Percentiles rank a stretch among this genome's conserved stretches.
Evolutionary conservation across 2,888 invertebrate genomes (phyloP).

Genomic region (Malthinus flaveolus): DNA sequence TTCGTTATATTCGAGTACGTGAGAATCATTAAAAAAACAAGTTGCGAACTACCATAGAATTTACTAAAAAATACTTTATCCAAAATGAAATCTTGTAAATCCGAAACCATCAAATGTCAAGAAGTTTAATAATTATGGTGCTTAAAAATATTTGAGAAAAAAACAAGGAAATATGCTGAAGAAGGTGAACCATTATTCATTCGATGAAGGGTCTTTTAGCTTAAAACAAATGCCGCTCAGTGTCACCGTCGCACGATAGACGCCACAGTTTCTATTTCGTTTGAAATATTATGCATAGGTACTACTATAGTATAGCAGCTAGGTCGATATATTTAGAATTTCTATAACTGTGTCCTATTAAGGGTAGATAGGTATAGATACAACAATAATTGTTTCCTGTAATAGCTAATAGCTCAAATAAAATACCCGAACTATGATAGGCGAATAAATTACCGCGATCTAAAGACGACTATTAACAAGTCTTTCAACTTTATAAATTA

Average conservation of each 20-base stretch:
- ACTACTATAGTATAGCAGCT: too few relatives aligned
- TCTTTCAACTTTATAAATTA: conserved; percentile 2
- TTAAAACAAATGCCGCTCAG: conserved; percentile 40
- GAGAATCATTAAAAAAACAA: conserved; percentile 2
- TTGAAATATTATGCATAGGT: conserved; percentile 33
- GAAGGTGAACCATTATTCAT: conserved; percentile 41
- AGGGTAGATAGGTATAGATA: too few relatives aligned
- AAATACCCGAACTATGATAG: too few relatives aligned
- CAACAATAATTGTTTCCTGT: too few relatives aligned
- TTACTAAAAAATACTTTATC: neutral
- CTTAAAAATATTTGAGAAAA: conserved; percentile 19
- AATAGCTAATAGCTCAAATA: too few relatives aligned
- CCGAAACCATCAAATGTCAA: conserved; percentile 7
- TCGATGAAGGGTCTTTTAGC: conserved; percentile 41
- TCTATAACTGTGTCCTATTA: conserved; percentile 20
- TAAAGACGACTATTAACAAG: conserved; percentile 2
- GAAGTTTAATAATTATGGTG: conserved; percentile 7
- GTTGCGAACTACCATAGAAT: neutral
- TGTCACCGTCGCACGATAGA: conserved; percentile 40
- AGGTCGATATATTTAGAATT: conserved; percentile 29
- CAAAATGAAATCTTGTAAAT: conserved; percentile 2
- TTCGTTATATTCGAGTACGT: conserved; percentile 14
- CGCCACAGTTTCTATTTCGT: conserved; percentile 27
- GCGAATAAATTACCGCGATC: too few relatives aligned
- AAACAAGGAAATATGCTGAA: conserved; percentile 23